These are phyloP conservation scores for Cryptocephalus moraei DNA, from an alignment of 2,888 invertebrate genomes.

Conservation along the genomic window DNA sequence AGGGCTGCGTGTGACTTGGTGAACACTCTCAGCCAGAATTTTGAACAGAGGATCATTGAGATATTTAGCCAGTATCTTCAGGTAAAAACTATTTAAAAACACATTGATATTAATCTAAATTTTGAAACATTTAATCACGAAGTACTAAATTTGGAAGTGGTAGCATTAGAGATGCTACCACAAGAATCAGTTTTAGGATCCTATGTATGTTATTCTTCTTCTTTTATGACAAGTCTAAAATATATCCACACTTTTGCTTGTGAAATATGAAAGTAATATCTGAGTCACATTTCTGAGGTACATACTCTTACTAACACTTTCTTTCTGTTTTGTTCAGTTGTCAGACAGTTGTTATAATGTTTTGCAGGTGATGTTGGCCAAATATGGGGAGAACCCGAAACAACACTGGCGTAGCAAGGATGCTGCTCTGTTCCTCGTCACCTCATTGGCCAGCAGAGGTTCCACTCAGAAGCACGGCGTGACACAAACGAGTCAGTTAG, in stretches of 20 bases:
- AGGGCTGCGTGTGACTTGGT: constrained; percentile 96
- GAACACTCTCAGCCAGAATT: constrained; percentile 77
- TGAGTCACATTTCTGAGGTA: no score
- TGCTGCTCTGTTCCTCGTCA: constrained; percentile 92
- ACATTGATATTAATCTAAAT: neutral
- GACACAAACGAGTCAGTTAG: constrained; percentile 81
- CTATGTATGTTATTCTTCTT: no score
- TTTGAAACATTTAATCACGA: no score
- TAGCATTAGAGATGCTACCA: no score
- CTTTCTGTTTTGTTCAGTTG: no score
- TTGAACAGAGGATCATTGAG: constrained; percentile 77
- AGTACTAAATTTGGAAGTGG: no score
- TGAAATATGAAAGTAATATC: no score
- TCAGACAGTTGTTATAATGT: no score
- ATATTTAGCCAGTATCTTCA: constrained; percentile 82
- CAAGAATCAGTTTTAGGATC: no score
- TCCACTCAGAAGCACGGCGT: constrained; percentile 84
- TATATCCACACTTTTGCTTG: no score
- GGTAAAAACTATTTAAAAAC: constrained; percentile 38
- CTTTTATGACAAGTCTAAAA: no score
- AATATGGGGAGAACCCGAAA: constrained; percentile 65
- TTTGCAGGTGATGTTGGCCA: constrained; percentile 58
- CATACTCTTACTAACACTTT: neutral
- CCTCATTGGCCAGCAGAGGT: constrained; percentile 85
- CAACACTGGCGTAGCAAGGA: constrained; percentile 91